Percentiles rank a stretch among this genome's conserved stretches.
Conservation (phyloP, 2,113 vertebrate genomes). For the Microcebus griseorufus region DNA sequence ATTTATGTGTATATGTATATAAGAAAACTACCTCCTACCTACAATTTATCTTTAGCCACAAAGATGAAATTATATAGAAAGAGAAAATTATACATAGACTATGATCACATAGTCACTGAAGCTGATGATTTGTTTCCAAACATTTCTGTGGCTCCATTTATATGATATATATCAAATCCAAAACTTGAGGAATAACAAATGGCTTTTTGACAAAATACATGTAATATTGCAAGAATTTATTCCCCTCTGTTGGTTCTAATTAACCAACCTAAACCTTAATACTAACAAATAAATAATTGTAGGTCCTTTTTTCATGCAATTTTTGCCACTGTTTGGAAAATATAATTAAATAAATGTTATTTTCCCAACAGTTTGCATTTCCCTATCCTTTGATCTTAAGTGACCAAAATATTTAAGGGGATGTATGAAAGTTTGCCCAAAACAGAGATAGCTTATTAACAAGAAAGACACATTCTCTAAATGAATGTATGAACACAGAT, state of each 20-base stretch:
- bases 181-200: not conserved
- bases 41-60: not conserved
- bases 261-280: not conserved
- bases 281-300: not conserved
- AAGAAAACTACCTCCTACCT: not conserved
- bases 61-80: not conserved
- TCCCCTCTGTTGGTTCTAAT: not conserved
- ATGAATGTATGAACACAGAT: not conserved
- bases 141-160: not conserved
- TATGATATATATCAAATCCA: not conserved
- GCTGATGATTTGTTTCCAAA: not conserved
- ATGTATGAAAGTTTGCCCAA: not conserved
- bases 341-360: not conserved
- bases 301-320: rapidly evolving
- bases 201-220: not conserved
- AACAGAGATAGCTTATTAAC: not conserved
- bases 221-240: not conserved
- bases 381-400: not conserved
- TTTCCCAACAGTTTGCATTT: not conserved
- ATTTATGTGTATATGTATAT: not conserved
- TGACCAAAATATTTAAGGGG: not conserved
- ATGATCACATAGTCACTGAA: not conserved
- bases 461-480: not conserved
- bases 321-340: not conserved
- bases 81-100: not conserved